Percentiles rank a stretch among this genome's conserved stretches.
These are phyloP conservation scores for Sorex fumeus DNA, from an alignment of 2,113 vertebrate species.

Conservation along the genomic window DNA sequence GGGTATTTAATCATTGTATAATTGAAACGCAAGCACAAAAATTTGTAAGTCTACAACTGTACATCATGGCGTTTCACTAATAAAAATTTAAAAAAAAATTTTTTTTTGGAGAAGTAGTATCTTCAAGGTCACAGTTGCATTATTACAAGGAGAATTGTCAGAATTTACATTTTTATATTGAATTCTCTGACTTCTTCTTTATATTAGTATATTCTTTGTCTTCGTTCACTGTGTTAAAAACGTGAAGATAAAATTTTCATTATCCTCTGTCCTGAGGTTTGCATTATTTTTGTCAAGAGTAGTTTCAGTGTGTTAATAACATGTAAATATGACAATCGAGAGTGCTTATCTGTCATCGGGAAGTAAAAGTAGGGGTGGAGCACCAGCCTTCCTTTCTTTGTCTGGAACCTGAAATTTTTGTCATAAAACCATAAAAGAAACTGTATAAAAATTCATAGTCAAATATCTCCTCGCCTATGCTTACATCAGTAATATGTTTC, in stretches of 20 bases:
- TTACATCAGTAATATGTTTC: slow-evolving; percentile 25
- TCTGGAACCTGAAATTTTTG: slow-evolving; percentile 67
- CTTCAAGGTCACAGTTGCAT: slow-evolving; percentile 46
- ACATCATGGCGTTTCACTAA: no score
- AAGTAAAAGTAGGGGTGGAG: slow-evolving; percentile 48
- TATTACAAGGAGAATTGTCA: slow-evolving; percentile 11
- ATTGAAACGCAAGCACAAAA: no score
- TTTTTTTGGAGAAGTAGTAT: neutral
- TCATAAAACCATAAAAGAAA: slow-evolving; percentile 65
- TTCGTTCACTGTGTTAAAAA: slow-evolving; percentile 37
- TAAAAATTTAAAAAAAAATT: no score
- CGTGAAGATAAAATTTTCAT: slow-evolving; percentile 64
- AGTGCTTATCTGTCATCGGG: slow-evolving; percentile 53
- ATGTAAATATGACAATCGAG: slow-evolving; percentile 61
- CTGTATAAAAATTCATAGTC: slow-evolving; percentile 59
- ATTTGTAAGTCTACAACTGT: no score
- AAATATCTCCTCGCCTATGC: slow-evolving; percentile 1
- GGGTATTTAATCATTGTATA: no score
- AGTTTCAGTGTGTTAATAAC: slow-evolving; percentile 69
- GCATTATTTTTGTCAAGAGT: slow-evolving; percentile 63
- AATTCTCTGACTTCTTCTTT: slow-evolving; percentile 49
- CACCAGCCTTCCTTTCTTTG: slow-evolving; percentile 32
- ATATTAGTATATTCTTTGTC: slow-evolving; percentile 52
- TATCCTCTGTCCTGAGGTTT: slow-evolving; percentile 47
- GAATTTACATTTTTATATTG: slow-evolving; percentile 10